Evolutionary conservation across 37 sponge, comb jelly and placozoan genomes (phyloP).

Genomic region (Cliona cf. orientalis): DNA sequence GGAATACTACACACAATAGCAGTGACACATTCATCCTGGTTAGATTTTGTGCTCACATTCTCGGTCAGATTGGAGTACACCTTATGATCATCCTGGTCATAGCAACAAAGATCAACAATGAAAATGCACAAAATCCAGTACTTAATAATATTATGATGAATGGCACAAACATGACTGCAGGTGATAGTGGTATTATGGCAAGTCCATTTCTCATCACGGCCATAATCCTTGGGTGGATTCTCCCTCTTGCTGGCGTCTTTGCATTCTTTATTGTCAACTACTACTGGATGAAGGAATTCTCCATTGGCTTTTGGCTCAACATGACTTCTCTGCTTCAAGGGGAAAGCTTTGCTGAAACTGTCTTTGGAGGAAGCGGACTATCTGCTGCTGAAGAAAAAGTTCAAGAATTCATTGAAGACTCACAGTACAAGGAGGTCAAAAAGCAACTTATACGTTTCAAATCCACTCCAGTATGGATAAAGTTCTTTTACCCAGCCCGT

Average conservation of each 20-base stretch:
- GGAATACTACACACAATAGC: not conserved
- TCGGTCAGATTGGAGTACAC: constrained; percentile 44
- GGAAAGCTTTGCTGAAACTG: constrained; percentile 43
- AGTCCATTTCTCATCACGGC: constrained; percentile 35
- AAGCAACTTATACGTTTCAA: constrained; percentile 8
- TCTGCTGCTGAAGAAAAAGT: constrained; percentile 16
- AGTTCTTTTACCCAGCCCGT: constrained; percentile 26
- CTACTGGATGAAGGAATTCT: constrained; percentile 49
- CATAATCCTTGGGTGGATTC: constrained; percentile 21
- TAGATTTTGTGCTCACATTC: constrained; percentile 23
- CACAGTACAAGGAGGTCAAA: constrained; percentile 23
- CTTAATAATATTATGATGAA: too few species aligned
- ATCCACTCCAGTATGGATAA: constrained; percentile 2
- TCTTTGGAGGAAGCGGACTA: constrained; percentile 24
- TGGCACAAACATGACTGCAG: too few species aligned
- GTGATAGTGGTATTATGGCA: too few species aligned
- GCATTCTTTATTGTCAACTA: constrained; percentile 56
- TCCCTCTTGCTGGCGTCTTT: constrained; percentile 39
- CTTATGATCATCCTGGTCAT: constrained; percentile 19
- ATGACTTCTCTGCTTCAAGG: constrained; percentile 54
- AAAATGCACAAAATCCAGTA: too few species aligned
- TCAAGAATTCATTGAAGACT: constrained; percentile 38
- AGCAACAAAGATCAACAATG: constrained; percentile 44
- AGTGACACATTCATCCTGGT: constrained; percentile 8
- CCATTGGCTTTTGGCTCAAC: constrained; percentile 50